phyloP scores from a whole-genome alignment of 2,113 vertebrate genomes.

The Sarotherodon lohbergeri region DNA sequence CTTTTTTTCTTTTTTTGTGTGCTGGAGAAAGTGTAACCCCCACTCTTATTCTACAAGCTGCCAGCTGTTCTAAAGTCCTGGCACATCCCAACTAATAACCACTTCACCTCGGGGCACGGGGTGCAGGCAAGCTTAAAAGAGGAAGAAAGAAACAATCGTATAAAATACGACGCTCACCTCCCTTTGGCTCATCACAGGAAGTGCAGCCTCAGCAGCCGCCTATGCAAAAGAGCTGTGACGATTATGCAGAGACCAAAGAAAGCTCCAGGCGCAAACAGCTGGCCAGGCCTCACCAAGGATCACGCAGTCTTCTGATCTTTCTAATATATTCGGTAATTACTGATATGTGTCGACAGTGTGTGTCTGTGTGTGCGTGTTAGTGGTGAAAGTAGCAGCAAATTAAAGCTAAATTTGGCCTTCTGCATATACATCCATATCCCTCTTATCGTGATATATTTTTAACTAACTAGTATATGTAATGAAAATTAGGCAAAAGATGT shows the following conservation, averaged over 20 bases:
- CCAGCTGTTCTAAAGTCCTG: slow-evolving; percentile 7
- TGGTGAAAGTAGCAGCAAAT: not conserved
- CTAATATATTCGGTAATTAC: slow-evolving; percentile 59
- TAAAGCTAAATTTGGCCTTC: not conserved
- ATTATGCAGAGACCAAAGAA: slow-evolving; percentile 56
- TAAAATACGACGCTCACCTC: slow-evolving; percentile 5
- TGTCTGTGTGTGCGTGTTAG: not conserved
- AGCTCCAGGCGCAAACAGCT: slow-evolving; percentile 51
- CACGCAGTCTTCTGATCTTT: slow-evolving; percentile 51
- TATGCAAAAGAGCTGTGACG: slow-evolving; percentile 32
- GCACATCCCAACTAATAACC: slow-evolving; percentile 29
- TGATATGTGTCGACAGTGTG: not conserved
- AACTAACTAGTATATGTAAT: not conserved
- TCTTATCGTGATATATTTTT: not conserved
- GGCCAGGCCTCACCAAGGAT: slow-evolving; percentile 39
- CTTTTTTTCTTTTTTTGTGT: not conserved
- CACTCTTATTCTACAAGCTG: not conserved
- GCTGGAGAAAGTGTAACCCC: not conserved
- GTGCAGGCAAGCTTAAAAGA: slow-evolving; percentile 15
- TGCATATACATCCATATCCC: not conserved
- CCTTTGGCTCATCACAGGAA: slow-evolving; percentile 38
- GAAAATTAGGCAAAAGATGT: not conserved
- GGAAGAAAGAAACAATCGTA: slow-evolving; percentile 11
- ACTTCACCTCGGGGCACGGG: slow-evolving; percentile 27
- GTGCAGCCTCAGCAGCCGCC: slow-evolving; percentile 58